Evolutionary conservation across 2,888 invertebrate species (phyloP).

Genomic region (Acronicta leporina): DNA sequence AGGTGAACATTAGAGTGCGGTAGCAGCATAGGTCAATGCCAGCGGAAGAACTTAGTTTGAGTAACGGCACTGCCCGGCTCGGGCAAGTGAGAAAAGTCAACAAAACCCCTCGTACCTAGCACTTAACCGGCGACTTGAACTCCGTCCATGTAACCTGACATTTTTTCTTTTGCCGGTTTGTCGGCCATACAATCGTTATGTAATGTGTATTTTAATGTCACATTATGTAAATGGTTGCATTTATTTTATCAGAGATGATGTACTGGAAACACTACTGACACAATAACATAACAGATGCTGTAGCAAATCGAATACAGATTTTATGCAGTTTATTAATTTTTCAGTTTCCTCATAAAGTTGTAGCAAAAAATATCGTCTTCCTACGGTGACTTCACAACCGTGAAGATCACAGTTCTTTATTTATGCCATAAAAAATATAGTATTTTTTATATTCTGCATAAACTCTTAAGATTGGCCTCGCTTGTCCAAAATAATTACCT

Average conservation of each 20-base stretch:
- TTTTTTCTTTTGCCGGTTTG: conserved; percentile 30
- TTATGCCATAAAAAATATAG: conserved; percentile 50
- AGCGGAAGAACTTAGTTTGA: conserved; percentile 74
- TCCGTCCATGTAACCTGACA: conserved; percentile 43
- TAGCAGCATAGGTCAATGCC: conserved; percentile 77
- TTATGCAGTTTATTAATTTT: conserved; percentile 26
- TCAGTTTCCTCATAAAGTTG: conserved; percentile 17
- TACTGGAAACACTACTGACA: conserved; percentile 49
- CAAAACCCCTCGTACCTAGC: conserved; percentile 55
- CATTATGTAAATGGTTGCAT: conserved; percentile 51
- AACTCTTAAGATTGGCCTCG: conserved; percentile 68
- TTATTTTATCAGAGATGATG: conserved; percentile 31
- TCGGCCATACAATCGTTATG: conserved; percentile 33
- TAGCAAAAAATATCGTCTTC: conserved; percentile 42
- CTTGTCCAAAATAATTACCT: conserved; percentile 70
- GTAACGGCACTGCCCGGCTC: conserved; percentile 72
- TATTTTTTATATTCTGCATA: conserved; percentile 53
- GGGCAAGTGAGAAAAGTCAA: conserved; percentile 76
- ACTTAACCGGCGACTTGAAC: conserved; percentile 43
- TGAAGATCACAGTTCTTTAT: conserved; percentile 57
- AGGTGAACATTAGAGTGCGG: conserved; percentile 42
- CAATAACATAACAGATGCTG: conserved; percentile 25
- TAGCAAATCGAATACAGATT: conserved; percentile 33
- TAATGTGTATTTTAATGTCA: conserved; percentile 43
- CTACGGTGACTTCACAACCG: conserved; percentile 48